Conservation (phyloP, 2,113 vertebrate species). For the Willisornis vidua region DNA sequence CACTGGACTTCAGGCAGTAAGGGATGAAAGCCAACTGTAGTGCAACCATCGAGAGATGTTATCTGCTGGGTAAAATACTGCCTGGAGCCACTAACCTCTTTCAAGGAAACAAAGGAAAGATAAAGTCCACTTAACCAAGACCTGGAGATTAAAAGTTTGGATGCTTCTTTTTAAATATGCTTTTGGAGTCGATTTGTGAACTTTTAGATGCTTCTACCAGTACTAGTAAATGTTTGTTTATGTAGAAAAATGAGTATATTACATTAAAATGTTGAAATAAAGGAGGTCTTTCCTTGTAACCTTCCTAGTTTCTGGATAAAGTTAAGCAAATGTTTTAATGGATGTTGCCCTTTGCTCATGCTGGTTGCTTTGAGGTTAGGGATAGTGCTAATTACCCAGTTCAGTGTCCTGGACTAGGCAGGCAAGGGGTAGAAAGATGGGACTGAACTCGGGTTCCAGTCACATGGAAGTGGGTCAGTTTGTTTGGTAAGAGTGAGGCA, state of each 20-base stretch:
- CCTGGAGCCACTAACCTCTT: neutral
- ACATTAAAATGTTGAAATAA: conserved; percentile 1
- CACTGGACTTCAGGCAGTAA: neutral
- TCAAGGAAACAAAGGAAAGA: conserved; percentile 1
- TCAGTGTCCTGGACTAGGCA: neutral
- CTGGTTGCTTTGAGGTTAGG: neutral
- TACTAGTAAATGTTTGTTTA: neutral
- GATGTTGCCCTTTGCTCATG: neutral
- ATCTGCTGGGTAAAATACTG: neutral
- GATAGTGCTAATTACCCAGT: neutral
- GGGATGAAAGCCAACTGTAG: neutral
- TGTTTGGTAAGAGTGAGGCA: neutral
- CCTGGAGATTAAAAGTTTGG: conserved; percentile 6
- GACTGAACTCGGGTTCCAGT: neutral
- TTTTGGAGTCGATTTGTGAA: neutral
- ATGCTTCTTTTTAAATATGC: neutral
- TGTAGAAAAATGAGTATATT: neutral
- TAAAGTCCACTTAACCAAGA: conserved; percentile 3
- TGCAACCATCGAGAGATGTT: neutral
- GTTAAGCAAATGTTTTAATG: neutral
- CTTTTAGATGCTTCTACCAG: neutral
- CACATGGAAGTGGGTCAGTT: neutral
- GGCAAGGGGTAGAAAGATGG: neutral
- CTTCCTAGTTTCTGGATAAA: neutral
- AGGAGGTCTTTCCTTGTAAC: neutral